These are phyloP conservation scores for Formica selysi DNA, from an alignment of 1,140 invertebrate species.

Conservation along the genomic window DNA sequence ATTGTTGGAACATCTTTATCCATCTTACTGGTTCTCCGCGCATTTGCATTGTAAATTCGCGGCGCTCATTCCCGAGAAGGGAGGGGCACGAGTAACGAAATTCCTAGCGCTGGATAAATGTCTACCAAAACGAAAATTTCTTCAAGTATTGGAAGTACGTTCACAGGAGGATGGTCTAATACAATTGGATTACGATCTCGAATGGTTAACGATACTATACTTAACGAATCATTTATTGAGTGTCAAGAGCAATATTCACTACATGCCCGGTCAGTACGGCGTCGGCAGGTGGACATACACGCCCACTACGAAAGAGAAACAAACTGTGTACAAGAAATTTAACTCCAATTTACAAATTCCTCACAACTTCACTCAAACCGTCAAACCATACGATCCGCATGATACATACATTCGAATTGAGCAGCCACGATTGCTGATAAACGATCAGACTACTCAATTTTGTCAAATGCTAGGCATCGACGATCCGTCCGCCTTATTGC, in stretches of 20 bases:
- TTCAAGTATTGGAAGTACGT: conserved; percentile 91
- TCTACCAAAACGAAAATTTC: conserved; percentile 94
- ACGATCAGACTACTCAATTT: conserved; percentile 94
- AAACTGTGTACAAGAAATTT: conserved; percentile 89
- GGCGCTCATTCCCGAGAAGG: conserved; percentile 90
- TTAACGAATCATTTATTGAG: conserved; percentile 95
- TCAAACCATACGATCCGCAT: conserved; percentile 88
- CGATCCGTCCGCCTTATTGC: conserved; percentile 89
- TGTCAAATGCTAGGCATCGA: conserved; percentile 93
- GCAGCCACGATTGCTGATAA: conserved; percentile 87
- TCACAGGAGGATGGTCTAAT: conserved; percentile 87
- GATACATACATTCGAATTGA: conserved; percentile 79
- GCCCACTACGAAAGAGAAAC: conserved; percentile 92
- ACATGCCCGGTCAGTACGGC: conserved; percentile 92
- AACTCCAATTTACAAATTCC: conserved; percentile 90
- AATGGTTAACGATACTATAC: conserved; percentile 96
- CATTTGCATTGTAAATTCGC: conserved; percentile 99
- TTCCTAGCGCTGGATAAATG: conserved; percentile 99
- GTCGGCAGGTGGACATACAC: conserved; percentile 91
- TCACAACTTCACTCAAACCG: conserved; percentile 92
- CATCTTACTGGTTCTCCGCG: conserved; percentile 98
- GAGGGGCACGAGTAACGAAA: conserved; percentile 89
- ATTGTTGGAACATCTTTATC: conserved; percentile 92
- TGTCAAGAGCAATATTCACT: conserved; percentile 89
- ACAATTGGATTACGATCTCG: conserved; percentile 94